These are phyloP conservation scores for Beaufortia kweichowensis DNA, from an alignment of 2,113 vertebrate species.

Conservation along the genomic window DNA sequence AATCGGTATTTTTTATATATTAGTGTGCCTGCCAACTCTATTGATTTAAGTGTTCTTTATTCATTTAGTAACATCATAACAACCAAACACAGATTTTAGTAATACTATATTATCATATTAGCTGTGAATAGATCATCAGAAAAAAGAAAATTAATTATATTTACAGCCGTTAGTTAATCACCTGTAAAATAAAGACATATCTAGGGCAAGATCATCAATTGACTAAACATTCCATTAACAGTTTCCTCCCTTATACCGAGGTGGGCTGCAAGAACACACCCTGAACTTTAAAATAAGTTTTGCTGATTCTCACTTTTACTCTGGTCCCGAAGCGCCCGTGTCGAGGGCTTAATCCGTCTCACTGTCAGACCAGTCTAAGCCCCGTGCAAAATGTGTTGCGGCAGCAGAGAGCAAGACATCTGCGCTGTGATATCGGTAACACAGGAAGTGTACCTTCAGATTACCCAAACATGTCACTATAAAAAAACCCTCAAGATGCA, in stretches of 20 bases:
- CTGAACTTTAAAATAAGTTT: background rate
- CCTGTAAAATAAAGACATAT: slow-evolving; percentile 1
- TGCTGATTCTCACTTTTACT: background rate
- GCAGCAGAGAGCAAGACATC: background rate
- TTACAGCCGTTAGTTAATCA: background rate
- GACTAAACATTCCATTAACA: slow-evolving; percentile 2
- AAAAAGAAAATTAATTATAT: background rate
- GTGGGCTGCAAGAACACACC: background rate
- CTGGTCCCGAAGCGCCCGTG: background rate
- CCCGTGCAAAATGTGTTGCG: background rate
- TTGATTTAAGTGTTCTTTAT: background rate
- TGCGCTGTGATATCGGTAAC: slow-evolving; percentile 3
- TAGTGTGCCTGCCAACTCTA: no score
- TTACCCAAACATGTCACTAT: slow-evolving; percentile 9
- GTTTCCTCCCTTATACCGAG: background rate
- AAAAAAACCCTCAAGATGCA: background rate
- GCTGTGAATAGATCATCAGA: background rate
- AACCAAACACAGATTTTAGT: background rate
- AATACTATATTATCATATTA: background rate
- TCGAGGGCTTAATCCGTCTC: background rate
- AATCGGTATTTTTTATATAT: no score
- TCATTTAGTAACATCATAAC: no score
- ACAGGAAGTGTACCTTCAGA: slow-evolving; percentile 1
- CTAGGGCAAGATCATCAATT: background rate
- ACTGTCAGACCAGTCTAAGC: slow-evolving; percentile 4